Conservation (phyloP, 2,113 vertebrate genomes). For the Cyprinodon tularosa region DNA sequence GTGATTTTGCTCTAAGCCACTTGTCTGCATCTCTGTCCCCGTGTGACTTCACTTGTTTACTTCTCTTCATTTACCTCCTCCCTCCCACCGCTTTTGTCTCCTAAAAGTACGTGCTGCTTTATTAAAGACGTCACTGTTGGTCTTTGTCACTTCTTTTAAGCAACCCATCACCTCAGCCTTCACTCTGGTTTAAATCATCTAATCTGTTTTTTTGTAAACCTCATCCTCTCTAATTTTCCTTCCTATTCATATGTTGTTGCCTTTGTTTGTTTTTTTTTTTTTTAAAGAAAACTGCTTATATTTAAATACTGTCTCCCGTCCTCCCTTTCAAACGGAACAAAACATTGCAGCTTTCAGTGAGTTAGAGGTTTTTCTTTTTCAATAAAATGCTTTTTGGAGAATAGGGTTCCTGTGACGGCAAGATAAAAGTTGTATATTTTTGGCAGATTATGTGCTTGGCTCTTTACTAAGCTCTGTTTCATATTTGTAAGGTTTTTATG, state of each 20-base stretch:
- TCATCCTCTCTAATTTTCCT: slow-evolving; percentile 1
- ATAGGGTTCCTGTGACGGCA: slow-evolving; percentile 48
- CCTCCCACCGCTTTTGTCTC: slow-evolving; percentile 3
- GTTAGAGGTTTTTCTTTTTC: background rate
- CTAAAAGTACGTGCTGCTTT: slow-evolving; percentile 20
- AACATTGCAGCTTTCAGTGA: slow-evolving; percentile 25
- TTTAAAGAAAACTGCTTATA: background rate
- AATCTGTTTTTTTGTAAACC: background rate
- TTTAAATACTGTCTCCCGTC: slow-evolving; percentile 33
- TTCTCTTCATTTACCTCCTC: background rate
- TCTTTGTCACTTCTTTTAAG: slow-evolving; percentile 12
- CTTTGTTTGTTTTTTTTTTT: background rate
- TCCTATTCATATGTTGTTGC: slow-evolving; percentile 5
- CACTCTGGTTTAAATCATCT: slow-evolving; percentile 8
- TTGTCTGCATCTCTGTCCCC: slow-evolving; percentile 13
- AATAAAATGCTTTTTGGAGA: slow-evolving; percentile 25
- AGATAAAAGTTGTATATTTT: slow-evolving; percentile 51
- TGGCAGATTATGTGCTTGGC: slow-evolving; percentile 25
- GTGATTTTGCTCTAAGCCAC: slow-evolving; percentile 32
- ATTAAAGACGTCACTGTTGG: slow-evolving; percentile 25
- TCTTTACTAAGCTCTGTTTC: background rate
- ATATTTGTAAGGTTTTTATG: no score
- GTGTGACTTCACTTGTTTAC: slow-evolving; percentile 9
- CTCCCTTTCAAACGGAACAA: slow-evolving; percentile 28
- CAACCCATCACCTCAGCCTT: background rate